Evolutionary conservation across 2,113 vertebrate species (phyloP), one percentile per base, ranked within the genome.

Genomic region (Oryzias woworae): DNA sequence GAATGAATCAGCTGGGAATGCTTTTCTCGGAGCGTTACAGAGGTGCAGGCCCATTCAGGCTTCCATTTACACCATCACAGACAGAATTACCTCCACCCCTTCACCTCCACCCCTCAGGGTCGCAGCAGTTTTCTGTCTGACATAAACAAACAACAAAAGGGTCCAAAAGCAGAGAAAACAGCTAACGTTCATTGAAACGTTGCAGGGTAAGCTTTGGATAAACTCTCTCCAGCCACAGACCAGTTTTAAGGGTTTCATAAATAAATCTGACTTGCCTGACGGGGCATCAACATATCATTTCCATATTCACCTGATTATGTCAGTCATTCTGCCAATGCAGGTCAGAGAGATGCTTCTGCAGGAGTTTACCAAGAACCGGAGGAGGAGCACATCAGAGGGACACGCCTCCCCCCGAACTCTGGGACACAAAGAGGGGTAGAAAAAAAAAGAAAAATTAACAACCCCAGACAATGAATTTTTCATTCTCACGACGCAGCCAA

Each of bases 1-100:
- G 78, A 70, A 75, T 77, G 78, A 80, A 81, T 82, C 76, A 73
- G 65, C 62, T 61, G 75, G 72, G 82, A 77, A 84, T 70, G 84
- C 61, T 76, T 65, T 61, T 75, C 52, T 77, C 62, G 54, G 78
- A 77, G 75, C 67, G 78, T 57, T 53, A 68, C 55, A 20, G 67
- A 66, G 18, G 66, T 48, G 43, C 64, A 58, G 78, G 80, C 82
- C 83, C 83, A 73, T 49, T 74, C 82, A 85, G 85, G 88, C 87
- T 91, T 89, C 91, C 87, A 91, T 90, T 83, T 86, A 88, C 86
- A 89, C 90, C 90, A 88, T 91, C 84, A 88, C 91, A 89, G 91
- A 91, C 88, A 83, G 87, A 85, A 89, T 92, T 90, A 91, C 91
- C 80, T 90, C 86, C 67, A 88, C 89, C 88, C 84, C 73, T 68